Base-by-base conservation (phyloP, 2,888 invertebrate genomes). In the Steromphala cineraria region DNA sequence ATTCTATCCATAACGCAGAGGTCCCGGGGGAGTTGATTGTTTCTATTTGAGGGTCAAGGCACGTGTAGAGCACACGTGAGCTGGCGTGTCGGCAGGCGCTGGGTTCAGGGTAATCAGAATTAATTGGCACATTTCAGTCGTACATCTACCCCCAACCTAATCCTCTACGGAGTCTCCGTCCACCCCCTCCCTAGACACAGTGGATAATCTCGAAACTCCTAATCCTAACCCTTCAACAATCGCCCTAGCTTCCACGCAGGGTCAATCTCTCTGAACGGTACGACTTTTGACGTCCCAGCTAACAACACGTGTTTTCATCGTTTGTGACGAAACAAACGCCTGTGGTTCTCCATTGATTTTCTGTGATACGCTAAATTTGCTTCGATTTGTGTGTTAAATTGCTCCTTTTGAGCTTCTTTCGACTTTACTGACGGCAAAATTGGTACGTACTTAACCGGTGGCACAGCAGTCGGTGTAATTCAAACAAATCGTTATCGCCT, bases 331-430 rank as follows among this genome's bases (percentile, higher is more conserved):
- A 46, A 46, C 46, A 46, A 46, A 46, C 46, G 46, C 46, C 46
- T 46, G 46, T 13, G 21, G 24, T 40, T 36, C n/a, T 19, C 19
- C 36, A 71, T 71, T 36, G 71, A 71, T 71, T 71, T 71, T 71
- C 71, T 8, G 15, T 36, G 71, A 40, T 36, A 71, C 40, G 71
- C 36, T 40, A 71, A 31, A 71, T 71, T 71, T 71, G 40, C 36
- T 71, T 71, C 71, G 71, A 71, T 71, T 71, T 71, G 71, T 71
- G 71, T 31, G 71, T 71, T 40, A 71, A 71, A 71, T 71, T 71
- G 36, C 71, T 31, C 71, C 40, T 71, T 71, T 71, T 71, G 28
- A 36, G 36, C 36, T 71, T 40, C 36, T 7, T 36, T 7, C 36
- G 71, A 19, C 36, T 36, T 28, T n/a, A 36, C 40, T 71, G 71